Percentiles rank a stretch among this genome's conserved stretches.
Conservation (phyloP, 2,797 vertebrate species). For the Sarcoramphus papa region DNA sequence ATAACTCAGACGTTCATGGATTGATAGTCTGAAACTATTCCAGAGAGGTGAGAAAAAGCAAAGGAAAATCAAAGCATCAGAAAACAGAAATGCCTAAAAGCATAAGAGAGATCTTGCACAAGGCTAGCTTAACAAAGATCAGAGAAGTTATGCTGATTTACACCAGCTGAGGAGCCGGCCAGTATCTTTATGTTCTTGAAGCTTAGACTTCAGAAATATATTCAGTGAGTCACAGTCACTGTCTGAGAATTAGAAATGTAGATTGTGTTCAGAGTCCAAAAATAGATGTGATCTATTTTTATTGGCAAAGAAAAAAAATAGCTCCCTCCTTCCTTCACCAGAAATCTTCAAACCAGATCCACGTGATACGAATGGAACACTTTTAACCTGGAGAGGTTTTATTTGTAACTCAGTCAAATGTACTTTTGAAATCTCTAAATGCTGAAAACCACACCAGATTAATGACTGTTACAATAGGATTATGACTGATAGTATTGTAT, state of each 20-base stretch:
- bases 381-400: background rate
- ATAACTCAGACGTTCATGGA: background rate
- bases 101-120: background rate
- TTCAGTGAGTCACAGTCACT: background rate
- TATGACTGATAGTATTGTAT: background rate
- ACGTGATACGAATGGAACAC: background rate
- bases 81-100: background rate
- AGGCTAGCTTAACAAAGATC: background rate
- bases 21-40: background rate
- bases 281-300: background rate
- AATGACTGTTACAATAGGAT: background rate
- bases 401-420: background rate
- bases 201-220: background rate
- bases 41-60: background rate
- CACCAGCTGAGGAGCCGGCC: background rate
- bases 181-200: background rate
- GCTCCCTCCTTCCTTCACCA: background rate
- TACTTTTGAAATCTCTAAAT: background rate
- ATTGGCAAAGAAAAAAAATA: background rate
- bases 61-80: background rate
- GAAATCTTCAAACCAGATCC: background rate
- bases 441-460: background rate
- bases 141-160: background rate
- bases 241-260: background rate
- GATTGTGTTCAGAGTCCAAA: background rate